Evolutionary conservation across 2,113 vertebrate species (phyloP), one percentile per base, ranked within the genome.

Genomic region (Petrocephalus zakoni): DNA sequence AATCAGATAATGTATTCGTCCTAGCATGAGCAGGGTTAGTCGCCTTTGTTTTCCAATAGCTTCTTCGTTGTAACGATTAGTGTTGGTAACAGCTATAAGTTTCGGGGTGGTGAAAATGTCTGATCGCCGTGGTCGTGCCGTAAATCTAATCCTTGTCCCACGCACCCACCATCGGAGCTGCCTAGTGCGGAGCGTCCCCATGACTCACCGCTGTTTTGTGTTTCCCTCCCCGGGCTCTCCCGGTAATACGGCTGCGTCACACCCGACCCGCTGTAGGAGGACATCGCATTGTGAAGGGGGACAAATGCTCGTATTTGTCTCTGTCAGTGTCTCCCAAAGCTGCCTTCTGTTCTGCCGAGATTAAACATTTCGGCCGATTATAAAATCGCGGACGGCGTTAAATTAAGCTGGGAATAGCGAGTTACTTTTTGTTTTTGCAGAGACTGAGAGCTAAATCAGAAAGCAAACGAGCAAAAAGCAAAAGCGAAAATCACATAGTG

Each of bases 171-270:
- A 85, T 90, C 86, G 87, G 64, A 89, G 83, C 92, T 89, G 2
- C 87, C 86, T 90, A 64, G 90, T 88, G 90, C 89, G 61, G 90
- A 92, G 89, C 89, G 15, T 42, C 72, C 68, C 64, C 85, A 17
- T 94, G 93, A 93, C 91, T 94, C 91, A 94, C 88, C 90, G 46
- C n/a, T 52, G 29, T 42, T 78, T 78, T 78, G 72, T 78, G 34
- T 42, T 81, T 22, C 81, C 81, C 37, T 83, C 19, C 37, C 17
- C n/a, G 52, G 84, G 72, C 68, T 22, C 25, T 56, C 72, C 75
- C 29, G 34, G 68, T 55, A 82, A 82, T 81, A 82, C 17, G 51
- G 72, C 34, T 56, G 72, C 72, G 25, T 88, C 87, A 78, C 51
- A 78, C 72, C 37, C 21, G 46, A 78, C 47, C 51, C 34, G 25